phyloP scores from a whole-genome alignment of 2,113 vertebrate genomes.

The Lamprologus sp. region DNA sequence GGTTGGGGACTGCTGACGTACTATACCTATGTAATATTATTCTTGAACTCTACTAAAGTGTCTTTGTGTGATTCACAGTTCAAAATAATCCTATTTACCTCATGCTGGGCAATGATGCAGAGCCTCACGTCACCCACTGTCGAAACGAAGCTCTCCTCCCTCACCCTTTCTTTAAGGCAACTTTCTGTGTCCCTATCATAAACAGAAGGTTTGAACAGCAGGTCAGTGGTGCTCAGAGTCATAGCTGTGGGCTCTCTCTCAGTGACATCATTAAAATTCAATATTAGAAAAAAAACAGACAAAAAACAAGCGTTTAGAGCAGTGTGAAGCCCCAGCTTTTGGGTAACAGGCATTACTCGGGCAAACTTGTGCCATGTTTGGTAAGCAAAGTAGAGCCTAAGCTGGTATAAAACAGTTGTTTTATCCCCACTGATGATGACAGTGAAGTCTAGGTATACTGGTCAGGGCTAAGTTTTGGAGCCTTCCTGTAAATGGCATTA shows the following conservation, averaged over 20 bases:
- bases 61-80: background rate
- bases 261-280: background rate
- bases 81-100: background rate
- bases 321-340: background rate
- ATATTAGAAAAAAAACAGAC: background rate
- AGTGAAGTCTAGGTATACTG: background rate
- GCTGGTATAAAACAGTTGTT: background rate
- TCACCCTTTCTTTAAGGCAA: background rate
- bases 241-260: background rate
- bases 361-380: background rate
- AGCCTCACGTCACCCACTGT: background rate
- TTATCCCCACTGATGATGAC: background rate
- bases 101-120: background rate
- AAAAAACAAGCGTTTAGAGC: background rate
- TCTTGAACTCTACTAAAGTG: background rate
- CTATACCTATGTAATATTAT: background rate
- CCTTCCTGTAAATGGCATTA: background rate
- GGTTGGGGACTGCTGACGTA: background rate
- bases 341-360: background rate
- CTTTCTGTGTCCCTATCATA: background rate
- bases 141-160: background rate
- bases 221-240: background rate
- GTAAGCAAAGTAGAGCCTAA: background rate
- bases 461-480: background rate
- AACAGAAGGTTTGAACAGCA: background rate